phyloP scores from a whole-genome alignment of 1,140 invertebrate species.

The Odontomachus brunneus region DNA sequence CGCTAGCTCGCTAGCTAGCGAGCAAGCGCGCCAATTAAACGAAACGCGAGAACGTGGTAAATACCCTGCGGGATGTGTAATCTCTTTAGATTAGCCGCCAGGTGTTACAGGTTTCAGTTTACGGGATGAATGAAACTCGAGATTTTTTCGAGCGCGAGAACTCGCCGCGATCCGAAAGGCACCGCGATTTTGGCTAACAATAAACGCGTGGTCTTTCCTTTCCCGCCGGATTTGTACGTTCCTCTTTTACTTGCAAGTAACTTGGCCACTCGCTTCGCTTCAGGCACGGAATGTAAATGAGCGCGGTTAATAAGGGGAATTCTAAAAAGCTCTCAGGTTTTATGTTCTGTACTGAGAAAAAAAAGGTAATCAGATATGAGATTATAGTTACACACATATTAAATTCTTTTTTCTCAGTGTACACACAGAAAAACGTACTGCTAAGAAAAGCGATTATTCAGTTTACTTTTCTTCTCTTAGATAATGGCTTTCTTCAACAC shows the following conservation, averaged over 20 bases:
- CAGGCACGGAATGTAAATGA: conserved; percentile 4
- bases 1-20: not conserved
- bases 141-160: conserved; percentile 9
- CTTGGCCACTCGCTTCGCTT: not conserved
- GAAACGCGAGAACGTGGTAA: conserved; percentile 23
- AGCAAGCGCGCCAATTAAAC: conserved; percentile 24
- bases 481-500: too few species aligned
- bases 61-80: conserved; percentile 6
- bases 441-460: too few species aligned
- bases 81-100: conserved; percentile 17
- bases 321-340: too few species aligned
- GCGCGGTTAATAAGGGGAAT: not conserved
- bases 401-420: too few species aligned
- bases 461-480: too few species aligned
- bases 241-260: not conserved
- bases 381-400: too few species aligned
- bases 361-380: too few species aligned
- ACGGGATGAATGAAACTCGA: conserved; percentile 22
- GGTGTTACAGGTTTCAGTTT: conserved; percentile 5
- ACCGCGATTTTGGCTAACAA: conserved; percentile 10
- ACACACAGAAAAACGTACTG: too few species aligned
- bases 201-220: not conserved
- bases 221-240: not conserved
- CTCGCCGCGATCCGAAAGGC: not conserved
- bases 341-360: too few species aligned